Base-by-base conservation (phyloP, 2,113 vertebrate species). In the Vulpes vulpes region DNA sequence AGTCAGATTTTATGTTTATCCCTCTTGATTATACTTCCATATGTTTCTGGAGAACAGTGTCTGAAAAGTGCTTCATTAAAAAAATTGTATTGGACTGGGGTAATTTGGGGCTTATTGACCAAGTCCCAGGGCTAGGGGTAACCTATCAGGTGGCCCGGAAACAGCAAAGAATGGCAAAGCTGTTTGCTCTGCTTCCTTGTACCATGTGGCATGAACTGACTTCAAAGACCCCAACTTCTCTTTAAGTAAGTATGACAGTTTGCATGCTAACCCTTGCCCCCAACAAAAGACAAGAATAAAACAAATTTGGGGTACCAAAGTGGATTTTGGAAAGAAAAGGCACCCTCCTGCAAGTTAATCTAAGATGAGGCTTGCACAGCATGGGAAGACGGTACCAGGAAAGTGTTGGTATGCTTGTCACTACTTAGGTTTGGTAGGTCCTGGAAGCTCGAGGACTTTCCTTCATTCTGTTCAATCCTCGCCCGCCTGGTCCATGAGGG, bases 1-100 rank as follows among this genome's bases (percentile, higher is more conserved):
- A 38, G 97, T 95, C 88, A 98, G 96, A 95, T 88, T 98, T 90
- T 98, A 91, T 38, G 71, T 98, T 95, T 98, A 94, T 82, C 78
- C 93, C 35, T 98, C 90, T 96, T 96, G 95, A 96, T 95, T 97
- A 27, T 87, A 78, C 64, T 98, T 86, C 89, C 96, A n/a, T 90
- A 87, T 98, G 96, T 78, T 96, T 88, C 93, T 96, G 94, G 80
- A 95, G 35, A 94, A 67, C 69, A 82, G 74, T 87, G 78, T 93
- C 95, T 19, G 38, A 96, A 97, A 97, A 97, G 85, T 6, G 79
- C 65, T 64, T 98, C 65, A 96, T 98, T 98, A 97, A 95, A 97
- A 67, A 95, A 65, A 95, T 91, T 59, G n/a, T 89, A 32, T 35
- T 91, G 53, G 35, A 14, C 71, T 96, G 92, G 95, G 69, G 88